Conservation (phyloP, 2,888 invertebrate species). For the Laothoe populi region DNA sequence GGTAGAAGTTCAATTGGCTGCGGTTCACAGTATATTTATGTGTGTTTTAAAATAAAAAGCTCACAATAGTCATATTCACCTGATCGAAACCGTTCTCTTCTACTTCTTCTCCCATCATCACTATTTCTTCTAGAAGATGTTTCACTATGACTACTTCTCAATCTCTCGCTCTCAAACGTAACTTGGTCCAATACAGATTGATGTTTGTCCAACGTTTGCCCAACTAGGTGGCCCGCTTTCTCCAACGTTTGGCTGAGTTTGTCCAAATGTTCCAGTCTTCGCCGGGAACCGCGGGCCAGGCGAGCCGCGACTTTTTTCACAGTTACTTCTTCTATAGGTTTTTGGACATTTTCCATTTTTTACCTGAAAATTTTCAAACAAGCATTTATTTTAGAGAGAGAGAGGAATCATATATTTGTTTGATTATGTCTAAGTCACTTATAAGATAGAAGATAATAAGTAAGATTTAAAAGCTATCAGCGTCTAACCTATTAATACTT, state of each 20-base stretch:
- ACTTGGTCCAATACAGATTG: conserved; percentile 56
- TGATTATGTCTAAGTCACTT: too few relatives aligned
- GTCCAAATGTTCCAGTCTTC: conserved; percentile 43
- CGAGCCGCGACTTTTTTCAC: conserved; percentile 50
- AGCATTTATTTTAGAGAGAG: too few relatives aligned
- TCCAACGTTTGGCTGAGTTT: conserved; percentile 36
- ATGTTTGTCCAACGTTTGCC: conserved; percentile 50
- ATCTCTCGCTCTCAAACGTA: conserved; percentile 68
- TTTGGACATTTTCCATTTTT: conserved; percentile 65
- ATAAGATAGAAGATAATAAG: too few relatives aligned
- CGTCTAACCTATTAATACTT: too few relatives aligned
- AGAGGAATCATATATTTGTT: too few relatives aligned
- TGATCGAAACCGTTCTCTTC: conserved; percentile 57
- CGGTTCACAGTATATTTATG: too few relatives aligned
- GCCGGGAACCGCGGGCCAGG: conserved; percentile 50
- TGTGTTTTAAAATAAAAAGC: too few relatives aligned
- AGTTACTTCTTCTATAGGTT: conserved; percentile 52
- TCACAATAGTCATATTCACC: conserved; percentile 57
- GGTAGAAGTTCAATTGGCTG: too few relatives aligned
- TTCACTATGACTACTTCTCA: conserved; percentile 66
- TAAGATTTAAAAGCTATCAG: too few relatives aligned
- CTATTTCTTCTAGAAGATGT: conserved; percentile 75
- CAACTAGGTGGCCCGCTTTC: conserved; percentile 43
- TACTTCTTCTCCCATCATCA: conserved; percentile 63
- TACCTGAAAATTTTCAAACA: conserved; percentile 18